These are phyloP conservation scores for Andrena minutula DNA, from an alignment of 2,888 invertebrate species.

Conservation along the genomic window DNA sequence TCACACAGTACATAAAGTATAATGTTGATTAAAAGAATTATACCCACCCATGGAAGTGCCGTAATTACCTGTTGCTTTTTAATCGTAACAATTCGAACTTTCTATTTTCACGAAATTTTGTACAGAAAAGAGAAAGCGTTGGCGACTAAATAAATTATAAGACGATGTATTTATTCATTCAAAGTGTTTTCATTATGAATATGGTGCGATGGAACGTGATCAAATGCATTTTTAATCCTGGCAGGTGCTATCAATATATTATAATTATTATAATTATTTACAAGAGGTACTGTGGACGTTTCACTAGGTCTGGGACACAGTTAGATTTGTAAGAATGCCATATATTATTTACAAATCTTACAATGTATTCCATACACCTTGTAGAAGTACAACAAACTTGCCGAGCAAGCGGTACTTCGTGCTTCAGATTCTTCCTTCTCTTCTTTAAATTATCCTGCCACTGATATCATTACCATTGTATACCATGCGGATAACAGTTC, in stretches of 20 bases:
- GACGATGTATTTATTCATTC: constrained; percentile 53
- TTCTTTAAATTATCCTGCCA: constrained; percentile 20
- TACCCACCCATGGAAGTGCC: constrained; percentile 8
- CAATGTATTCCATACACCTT: neutral
- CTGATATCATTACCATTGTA: constrained; percentile 35
- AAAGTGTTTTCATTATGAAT: constrained; percentile 33
- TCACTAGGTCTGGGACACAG: neutral
- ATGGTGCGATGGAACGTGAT: neutral
- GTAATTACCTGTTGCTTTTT: constrained; percentile 39
- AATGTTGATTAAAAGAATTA: constrained; percentile 18
- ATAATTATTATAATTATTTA: constrained; percentile 20
- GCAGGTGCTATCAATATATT: neutral
- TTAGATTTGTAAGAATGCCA: neutral
- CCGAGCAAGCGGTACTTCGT: constrained; percentile 49
- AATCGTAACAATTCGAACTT: constrained; percentile 43
- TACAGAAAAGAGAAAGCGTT: constrained; percentile 54
- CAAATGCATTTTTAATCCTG: neutral
- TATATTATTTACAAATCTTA: constrained; percentile 35
- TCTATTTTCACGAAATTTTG: constrained; percentile 70
- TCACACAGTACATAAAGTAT: constrained; percentile 1
- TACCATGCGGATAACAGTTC: constrained; percentile 39
- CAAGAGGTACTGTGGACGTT: neutral
- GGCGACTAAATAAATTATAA: constrained; percentile 59
- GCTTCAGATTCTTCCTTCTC: neutral
- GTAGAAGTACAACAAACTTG: constrained; percentile 48